Conservation (phyloP, 2,797 vertebrate genomes). For the Smutsia temminckii region DNA sequence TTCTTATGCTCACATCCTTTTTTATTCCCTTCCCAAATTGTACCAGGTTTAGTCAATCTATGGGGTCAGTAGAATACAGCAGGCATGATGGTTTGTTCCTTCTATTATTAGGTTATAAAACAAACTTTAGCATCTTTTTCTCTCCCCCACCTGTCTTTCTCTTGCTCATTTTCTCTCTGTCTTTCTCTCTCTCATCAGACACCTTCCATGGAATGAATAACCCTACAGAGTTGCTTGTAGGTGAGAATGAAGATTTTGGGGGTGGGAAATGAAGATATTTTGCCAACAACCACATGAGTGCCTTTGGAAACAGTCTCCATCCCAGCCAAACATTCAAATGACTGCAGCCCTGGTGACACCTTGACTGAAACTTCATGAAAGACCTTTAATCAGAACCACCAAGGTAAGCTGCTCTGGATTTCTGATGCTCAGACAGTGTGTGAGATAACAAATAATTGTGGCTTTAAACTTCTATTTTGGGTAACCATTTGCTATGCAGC, state of each 20-base stretch:
- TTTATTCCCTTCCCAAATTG: neutral
- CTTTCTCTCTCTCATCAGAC: neutral
- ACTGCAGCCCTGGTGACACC: neutral
- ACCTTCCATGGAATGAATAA: neutral
- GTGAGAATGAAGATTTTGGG: too few relatives aligned
- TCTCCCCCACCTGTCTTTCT: neutral
- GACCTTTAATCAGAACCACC: neutral
- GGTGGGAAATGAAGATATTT: neutral
- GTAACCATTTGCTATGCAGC: neutral
- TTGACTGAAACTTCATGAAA: neutral
- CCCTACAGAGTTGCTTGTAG: neutral
- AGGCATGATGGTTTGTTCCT: neutral
- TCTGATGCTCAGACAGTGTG: neutral
- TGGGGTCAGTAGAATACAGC: neutral
- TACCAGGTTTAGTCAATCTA: neutral
- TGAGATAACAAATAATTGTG: neutral
- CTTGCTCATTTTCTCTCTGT: too few relatives aligned
- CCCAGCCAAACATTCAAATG: neutral
- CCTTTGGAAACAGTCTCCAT: neutral
- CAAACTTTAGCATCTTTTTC: neutral
- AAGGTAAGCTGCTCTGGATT: neutral
- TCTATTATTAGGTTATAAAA: neutral
- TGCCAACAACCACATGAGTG: neutral
- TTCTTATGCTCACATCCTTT: neutral
- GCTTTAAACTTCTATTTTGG: neutral